phyloP scores from a whole-genome alignment of 1,140 invertebrate species.

The Hylaeus anthracinus region DNA sequence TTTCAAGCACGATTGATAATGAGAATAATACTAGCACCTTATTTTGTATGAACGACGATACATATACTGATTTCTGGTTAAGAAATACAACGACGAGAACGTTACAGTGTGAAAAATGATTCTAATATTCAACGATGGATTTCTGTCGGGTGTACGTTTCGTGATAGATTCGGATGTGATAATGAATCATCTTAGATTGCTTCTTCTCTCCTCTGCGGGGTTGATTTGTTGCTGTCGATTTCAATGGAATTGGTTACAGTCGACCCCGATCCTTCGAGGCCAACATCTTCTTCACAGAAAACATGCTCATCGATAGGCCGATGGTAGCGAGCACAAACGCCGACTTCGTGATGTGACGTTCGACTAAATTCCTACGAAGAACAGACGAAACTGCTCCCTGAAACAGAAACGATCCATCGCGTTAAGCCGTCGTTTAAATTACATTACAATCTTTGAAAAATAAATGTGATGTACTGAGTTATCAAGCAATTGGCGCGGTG shows the following conservation, averaged over 20 bases:
- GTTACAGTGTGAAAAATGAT: neutral
- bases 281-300: conserved; percentile 75
- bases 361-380: conserved; percentile 60
- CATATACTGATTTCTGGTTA: neutral
- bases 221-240: conserved; percentile 21
- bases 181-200: neutral
- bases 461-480: too few relatives aligned
- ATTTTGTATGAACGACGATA: neutral
- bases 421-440: too few relatives aligned
- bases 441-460: too few relatives aligned
- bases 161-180: neutral
- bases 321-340: conserved; percentile 73
- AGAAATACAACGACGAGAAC: neutral
- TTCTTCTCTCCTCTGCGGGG: neutral
- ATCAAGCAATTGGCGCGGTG: too few relatives aligned
- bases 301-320: conserved; percentile 75
- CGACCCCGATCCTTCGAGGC: conserved; percentile 63
- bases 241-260: conserved; percentile 43
- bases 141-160: neutral
- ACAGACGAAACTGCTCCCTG: conserved; percentile 53
- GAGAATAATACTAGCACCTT: neutral
- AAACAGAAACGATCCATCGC: neutral
- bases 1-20: neutral
- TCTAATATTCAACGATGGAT: neutral
- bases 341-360: conserved; percentile 66